A percentile compares a stretch with the other conserved stretches of the same genome.
Evolutionary conservation across 1,140 invertebrate genomes (phyloP).

Genomic region (Apis laboriosa): DNA sequence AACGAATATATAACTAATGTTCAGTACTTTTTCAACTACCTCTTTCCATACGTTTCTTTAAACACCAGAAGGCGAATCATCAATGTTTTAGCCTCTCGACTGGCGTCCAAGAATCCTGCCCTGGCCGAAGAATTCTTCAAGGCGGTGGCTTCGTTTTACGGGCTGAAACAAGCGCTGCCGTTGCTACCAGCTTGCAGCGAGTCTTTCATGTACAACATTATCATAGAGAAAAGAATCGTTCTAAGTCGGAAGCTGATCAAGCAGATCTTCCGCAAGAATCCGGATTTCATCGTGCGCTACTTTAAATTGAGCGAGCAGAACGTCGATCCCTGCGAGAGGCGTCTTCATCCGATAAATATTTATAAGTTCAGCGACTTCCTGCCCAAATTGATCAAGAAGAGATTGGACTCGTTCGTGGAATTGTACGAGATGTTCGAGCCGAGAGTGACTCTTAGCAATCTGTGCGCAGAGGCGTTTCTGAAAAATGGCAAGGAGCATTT

Average conservation of each 20-base stretch:
- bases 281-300: conserved; percentile 68
- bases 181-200: conserved; percentile 65
- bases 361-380: conserved; percentile 50
- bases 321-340: not conserved
- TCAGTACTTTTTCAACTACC: conserved; percentile 58
- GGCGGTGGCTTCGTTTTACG: conserved; percentile 42
- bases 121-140: conserved; percentile 66
- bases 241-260: conserved; percentile 40
- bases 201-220: conserved; percentile 43
- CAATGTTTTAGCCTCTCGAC: conserved; percentile 48
- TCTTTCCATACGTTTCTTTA: conserved; percentile 65
- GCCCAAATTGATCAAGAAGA: conserved; percentile 54
- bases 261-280: conserved; percentile 62
- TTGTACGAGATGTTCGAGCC: conserved; percentile 51
- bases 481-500: conserved; percentile 61
- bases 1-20: conserved; percentile 55
- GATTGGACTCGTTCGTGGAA: conserved; percentile 50
- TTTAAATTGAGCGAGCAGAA: conserved; percentile 51
- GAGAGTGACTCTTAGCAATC: conserved; percentile 57
- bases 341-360: conserved; percentile 23
- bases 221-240: conserved; percentile 46
- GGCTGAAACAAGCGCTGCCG: conserved; percentile 48
- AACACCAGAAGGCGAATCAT: conserved; percentile 65
- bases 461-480: conserved; percentile 58
- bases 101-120: conserved; percentile 25